Evolutionary conservation across 2,113 vertebrate genomes (phyloP), one percentile per base, ranked within the genome.

Genomic region (Xenopus laevis): DNA sequence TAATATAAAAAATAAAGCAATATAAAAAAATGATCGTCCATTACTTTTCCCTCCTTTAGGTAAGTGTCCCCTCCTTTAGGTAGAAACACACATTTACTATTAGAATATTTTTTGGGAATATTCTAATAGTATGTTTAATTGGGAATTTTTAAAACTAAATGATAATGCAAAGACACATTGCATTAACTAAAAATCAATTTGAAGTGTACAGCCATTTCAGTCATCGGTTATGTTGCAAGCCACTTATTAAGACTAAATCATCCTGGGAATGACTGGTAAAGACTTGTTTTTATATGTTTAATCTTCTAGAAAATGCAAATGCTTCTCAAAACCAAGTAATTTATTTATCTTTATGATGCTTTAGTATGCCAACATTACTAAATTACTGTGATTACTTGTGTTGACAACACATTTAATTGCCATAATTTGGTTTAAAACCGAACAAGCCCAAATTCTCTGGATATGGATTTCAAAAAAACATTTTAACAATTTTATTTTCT

Each of bases 161-260:
- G 33, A 40, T 4, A 40, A 78, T 27, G 23, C 23, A 27, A 27
- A 27, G 23, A 27, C 23, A 65, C 79, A 75, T 63, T 71, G 72
- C 81, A 80, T 78, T 81, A 79, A 65, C 67, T 46, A 13, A 2
- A 68, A 50, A 65, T 80, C 72, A 71, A 0, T 79, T 83, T 81
- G 81, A 85, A 87, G 76, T 71, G 78, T 74, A 68, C 77, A 72
- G 79, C 78, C 69, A 85, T 78, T 79, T 81, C 77, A 82, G 82
- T 81, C 82, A 81, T 78, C 79, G 84, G 80, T 83, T 84, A 73
- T 84, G 85, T 88, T 83, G 83, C 81, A 85, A 86, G 78, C 79
- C 72, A 66, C 75, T 74, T 64, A 82, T 82, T 81, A 80, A 78
- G 75, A 79, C 77, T 80, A 82, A 86, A 83, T 82, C 81, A 84